These are phyloP conservation scores for Thunnus maccoyii DNA, from an alignment of 2,113 vertebrate genomes.

Conservation along the genomic window DNA sequence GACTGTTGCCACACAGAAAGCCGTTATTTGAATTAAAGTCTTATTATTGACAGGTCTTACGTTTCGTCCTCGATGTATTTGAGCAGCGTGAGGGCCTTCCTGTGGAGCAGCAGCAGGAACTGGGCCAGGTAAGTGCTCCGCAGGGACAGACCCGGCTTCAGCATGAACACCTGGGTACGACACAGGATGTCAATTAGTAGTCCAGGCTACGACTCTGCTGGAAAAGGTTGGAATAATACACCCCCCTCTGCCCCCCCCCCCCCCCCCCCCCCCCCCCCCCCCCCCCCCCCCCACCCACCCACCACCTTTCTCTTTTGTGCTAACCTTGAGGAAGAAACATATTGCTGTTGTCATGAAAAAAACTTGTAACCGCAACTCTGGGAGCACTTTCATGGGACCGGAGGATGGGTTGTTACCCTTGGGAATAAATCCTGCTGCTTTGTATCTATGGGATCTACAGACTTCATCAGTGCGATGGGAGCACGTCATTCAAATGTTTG, in stretches of 20 bases:
- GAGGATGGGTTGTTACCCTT: slow-evolving; percentile 8
- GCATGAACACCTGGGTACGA: slow-evolving; percentile 91
- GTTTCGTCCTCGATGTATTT: slow-evolving; percentile 99
- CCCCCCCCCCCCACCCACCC: too few relatives aligned
- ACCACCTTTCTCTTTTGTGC: neutral
- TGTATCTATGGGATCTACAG: neutral
- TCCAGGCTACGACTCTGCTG: slow-evolving; percentile 13
- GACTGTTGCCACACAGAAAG: slow-evolving; percentile 10
- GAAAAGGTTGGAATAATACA: slow-evolving; percentile 30
- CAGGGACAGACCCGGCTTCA: slow-evolving; percentile 94
- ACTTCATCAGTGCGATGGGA: neutral
- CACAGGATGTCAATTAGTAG: slow-evolving; percentile 62
- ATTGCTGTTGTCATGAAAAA: slow-evolving; percentile 25
- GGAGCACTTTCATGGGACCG: neutral
- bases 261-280: neutral
- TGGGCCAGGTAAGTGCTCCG: slow-evolving; percentile 95
- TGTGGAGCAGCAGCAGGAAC: slow-evolving; percentile 95
- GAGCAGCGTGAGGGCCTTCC: slow-evolving; percentile 96
- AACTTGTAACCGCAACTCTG: slow-evolving; percentile 7
- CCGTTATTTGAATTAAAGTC: slow-evolving; percentile 31
- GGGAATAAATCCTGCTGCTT: slow-evolving; percentile 5
- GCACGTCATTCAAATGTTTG: neutral
- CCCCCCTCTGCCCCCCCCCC: neutral
- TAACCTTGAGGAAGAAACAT: slow-evolving; percentile 60
- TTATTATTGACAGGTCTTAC: slow-evolving; percentile 83